Base-by-base conservation (phyloP, 2,797 vertebrate species). In the Enteromius paludinosus region DNA sequence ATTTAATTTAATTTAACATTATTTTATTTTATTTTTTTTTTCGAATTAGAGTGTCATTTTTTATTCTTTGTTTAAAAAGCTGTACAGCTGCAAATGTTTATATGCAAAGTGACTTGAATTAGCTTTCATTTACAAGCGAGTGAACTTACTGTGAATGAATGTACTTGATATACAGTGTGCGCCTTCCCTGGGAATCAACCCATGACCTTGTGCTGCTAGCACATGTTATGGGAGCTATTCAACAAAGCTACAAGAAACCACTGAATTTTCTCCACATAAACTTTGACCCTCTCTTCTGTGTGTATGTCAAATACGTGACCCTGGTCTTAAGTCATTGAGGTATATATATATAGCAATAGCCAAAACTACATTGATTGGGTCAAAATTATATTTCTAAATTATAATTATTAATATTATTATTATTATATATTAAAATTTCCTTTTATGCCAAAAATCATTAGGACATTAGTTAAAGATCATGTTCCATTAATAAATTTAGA, bases 161-260 rank as follows among this genome's bases (percentile, higher is more conserved):
- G 49, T 49, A 33, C 28, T 54, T 54, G 54, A 49, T 20, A 35
- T 54, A 73, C 23, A 35, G 11, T 15, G 18, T 7, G 35, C 14
- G 30, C 20, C n/a, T 54, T 52, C 20, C 49, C 49, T 73, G 20
- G 5, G 28, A 38, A 56, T 56, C 33, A 54, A 74, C 49, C 33
- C 18, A 5, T 56, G 30, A 56, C 71, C 18, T n/a, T 38, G 3
- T 1, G 12, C 56, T 56, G 52, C 49, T 23, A 38, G 30, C 49
- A 74, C 33, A 33, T 23, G 41, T 45, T 71, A 43, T 15, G 54
- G 12, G 30, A n/a, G 12, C 20, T 23, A 56, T 74, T 12, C n/a
- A 56, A 52, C 12, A 73, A 65, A 23, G 2, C 45, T 71, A 25
- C 28, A 84, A 66, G 64, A 82, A 84, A 84, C 52, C 45, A 76